phyloP scores from a whole-genome alignment of 2,797 vertebrate species.

The Triplophysa bombifrons region DNA sequence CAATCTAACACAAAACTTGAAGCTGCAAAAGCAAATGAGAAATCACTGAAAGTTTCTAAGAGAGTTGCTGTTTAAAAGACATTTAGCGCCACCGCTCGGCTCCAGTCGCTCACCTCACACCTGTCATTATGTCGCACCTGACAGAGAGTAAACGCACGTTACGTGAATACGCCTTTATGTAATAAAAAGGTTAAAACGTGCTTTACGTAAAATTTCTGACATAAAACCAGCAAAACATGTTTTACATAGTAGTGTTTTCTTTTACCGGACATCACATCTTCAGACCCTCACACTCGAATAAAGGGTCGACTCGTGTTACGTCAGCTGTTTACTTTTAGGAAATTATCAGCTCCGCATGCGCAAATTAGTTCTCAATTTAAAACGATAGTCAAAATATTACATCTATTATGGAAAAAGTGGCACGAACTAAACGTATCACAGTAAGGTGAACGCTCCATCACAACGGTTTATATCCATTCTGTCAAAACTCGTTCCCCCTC shows the following conservation, averaged over 20 bases:
- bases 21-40: background rate
- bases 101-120: slow-evolving; percentile 16
- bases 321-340: slow-evolving; percentile 6
- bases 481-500: slow-evolving; percentile 35
- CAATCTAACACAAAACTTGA: too few species aligned
- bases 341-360: background rate
- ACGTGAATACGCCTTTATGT: background rate
- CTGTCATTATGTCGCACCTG: background rate
- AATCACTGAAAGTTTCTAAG: background rate
- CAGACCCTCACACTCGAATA: background rate
- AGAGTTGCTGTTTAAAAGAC: background rate
- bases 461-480: too few species aligned
- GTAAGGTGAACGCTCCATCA: slow-evolving; percentile 2
- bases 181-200: background rate
- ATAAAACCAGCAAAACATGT: background rate
- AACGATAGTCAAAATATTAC: background rate
- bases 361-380: background rate
- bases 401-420: background rate
- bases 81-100: background rate
- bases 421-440: background rate
- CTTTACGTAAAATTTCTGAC: background rate
- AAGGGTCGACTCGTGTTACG: background rate
- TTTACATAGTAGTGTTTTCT: background rate
- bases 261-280: background rate
- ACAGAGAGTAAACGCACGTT: background rate